Percentiles rank a stretch among this genome's conserved stretches.
Evolutionary conservation across 2,113 vertebrate genomes (phyloP).

Genomic region (Gymnobelideus leadbeateri): DNA sequence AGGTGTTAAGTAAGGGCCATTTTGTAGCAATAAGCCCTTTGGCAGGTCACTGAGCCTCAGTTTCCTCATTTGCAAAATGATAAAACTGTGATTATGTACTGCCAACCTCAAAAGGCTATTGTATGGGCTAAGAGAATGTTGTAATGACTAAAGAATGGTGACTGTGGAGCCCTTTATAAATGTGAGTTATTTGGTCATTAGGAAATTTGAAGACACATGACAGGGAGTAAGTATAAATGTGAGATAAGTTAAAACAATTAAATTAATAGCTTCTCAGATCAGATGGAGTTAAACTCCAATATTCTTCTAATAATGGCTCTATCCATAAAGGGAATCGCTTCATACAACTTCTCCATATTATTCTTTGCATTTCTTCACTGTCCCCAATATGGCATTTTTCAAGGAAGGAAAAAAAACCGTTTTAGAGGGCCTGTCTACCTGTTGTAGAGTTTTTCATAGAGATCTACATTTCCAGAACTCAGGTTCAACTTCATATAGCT

Average conservation of each 20-base stretch:
- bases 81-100: not conserved
- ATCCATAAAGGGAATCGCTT: accelerated
- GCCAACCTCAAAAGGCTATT: not conserved
- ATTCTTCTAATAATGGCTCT: accelerated
- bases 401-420: not conserved
- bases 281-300: accelerated
- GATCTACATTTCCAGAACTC: slow-evolving; percentile 74
- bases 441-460: slow-evolving; percentile 84
- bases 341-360: not conserved
- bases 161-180: not conserved
- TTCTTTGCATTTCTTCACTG: not conserved
- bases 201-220: not conserved
- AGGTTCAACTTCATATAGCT: slow-evolving; percentile 84
- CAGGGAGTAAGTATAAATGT: not conserved
- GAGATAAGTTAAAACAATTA: not conserved
- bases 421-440: slow-evolving; percentile 74
- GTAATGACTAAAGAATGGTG: not conserved
- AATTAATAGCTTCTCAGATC: not conserved
- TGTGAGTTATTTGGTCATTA: not conserved
- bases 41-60: not conserved
- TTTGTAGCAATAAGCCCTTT: not conserved
- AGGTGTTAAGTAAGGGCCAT: not conserved
- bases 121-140: not conserved
- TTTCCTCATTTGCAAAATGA: not conserved
- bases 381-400: accelerated